Evolutionary conservation across 2,888 invertebrate species (phyloP).

Genomic region (Bombylius discolor): DNA sequence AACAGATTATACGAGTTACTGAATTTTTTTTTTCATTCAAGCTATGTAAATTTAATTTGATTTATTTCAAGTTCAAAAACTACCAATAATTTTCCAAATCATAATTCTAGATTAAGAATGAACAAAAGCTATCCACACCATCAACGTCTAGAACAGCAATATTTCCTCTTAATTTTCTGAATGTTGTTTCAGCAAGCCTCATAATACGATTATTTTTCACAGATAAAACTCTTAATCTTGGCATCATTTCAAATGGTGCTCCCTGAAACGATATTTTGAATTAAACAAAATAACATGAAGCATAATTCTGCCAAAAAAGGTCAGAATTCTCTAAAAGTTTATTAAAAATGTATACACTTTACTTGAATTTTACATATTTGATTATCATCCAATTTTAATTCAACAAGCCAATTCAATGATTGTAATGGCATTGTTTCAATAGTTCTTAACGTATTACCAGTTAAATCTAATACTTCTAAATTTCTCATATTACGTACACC

Average conservation of each 20-base stretch:
- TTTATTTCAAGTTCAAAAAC: neutral
- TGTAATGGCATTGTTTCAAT: slow-evolving; percentile 56
- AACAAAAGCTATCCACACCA: slow-evolving; percentile 38
- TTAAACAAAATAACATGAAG: too few species aligned
- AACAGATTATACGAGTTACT: too few species aligned
- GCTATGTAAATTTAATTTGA: too few species aligned
- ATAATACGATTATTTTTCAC: slow-evolving; percentile 63
- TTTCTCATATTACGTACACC: slow-evolving; percentile 56
- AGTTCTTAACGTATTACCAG: slow-evolving; percentile 59
- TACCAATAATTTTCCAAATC: too few species aligned
- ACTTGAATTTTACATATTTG: slow-evolving; percentile 61
- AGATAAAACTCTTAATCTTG: slow-evolving; percentile 65
- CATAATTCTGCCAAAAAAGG: too few species aligned
- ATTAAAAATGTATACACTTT: neutral
- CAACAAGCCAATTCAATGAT: slow-evolving; percentile 74
- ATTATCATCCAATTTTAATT: slow-evolving; percentile 74
- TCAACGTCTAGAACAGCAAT: slow-evolving; percentile 73
- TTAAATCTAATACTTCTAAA: slow-evolving; percentile 73
- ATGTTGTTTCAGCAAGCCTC: slow-evolving; percentile 57
- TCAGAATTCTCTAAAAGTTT: too few species aligned
- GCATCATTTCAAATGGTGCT: slow-evolving; percentile 72
- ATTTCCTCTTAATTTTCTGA: slow-evolving; percentile 63
- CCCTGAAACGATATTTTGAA: slow-evolving; percentile 33
- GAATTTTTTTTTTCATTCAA: too few species aligned
- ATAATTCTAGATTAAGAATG: too few species aligned